Conservation (phyloP, 2,113 vertebrate genomes). For the Drymodes brunneopygia region DNA sequence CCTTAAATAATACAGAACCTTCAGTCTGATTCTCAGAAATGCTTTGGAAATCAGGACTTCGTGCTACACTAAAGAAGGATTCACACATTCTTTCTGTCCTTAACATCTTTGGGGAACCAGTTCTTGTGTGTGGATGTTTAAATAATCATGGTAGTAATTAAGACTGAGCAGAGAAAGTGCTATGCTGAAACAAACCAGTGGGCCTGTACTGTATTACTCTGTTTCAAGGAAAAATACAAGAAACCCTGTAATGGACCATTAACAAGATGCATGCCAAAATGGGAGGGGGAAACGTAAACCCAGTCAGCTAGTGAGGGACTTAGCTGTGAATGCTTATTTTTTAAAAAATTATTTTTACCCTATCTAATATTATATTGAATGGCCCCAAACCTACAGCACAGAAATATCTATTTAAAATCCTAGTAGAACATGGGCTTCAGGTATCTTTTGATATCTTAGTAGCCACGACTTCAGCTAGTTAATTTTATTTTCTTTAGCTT, state of each 20-base stretch:
- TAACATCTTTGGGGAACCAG: background rate
- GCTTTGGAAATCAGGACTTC: background rate
- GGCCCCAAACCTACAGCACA: background rate
- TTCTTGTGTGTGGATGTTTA: background rate
- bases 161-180: background rate
- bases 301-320: background rate
- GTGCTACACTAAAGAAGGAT: background rate
- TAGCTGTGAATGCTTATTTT: background rate
- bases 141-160: conserved; percentile 24
- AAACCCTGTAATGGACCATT: background rate
- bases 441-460: background rate
- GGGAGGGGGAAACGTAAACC: background rate
- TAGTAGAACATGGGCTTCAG: background rate
- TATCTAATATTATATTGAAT: background rate
- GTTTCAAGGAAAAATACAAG: conserved; percentile 10
- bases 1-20: background rate
- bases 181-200: background rate
- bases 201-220: background rate
- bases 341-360: background rate
- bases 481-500: background rate
- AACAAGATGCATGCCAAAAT: background rate
- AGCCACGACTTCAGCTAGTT: background rate
- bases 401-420: background rate
- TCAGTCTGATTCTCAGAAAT: background rate
- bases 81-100: background rate